A percentile compares a stretch with the other conserved stretches of the same genome.
Evolutionary conservation across 2,797 vertebrate species (phyloP).

Genomic region (Notamacropus eugenii): DNA sequence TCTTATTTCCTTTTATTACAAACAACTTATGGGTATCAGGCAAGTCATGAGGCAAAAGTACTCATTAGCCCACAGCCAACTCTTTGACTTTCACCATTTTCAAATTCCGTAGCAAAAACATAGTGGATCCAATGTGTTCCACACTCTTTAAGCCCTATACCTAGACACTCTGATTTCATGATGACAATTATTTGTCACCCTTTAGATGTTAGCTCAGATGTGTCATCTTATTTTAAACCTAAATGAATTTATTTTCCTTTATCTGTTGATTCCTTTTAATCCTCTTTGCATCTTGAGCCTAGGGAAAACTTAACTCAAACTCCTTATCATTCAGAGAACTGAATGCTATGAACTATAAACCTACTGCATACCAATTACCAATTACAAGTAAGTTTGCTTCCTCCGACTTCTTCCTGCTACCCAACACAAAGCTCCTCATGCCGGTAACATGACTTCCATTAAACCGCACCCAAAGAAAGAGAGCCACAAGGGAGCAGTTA

Average conservation of each 20-base stretch:
- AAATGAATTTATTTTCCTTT: constrained; percentile 6
- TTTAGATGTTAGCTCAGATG: constrained; percentile 39
- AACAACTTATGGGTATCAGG: background rate
- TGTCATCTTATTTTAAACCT: constrained; percentile 47
- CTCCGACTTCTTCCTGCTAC: constrained; percentile 26
- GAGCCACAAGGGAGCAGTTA: constrained; percentile 7
- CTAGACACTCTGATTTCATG: constrained; percentile 14
- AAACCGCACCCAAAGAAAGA: constrained; percentile 7
- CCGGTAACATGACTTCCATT: background rate
- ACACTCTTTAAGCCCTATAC: background rate
- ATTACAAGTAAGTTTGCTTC: constrained; percentile 8
- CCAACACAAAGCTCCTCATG: background rate
- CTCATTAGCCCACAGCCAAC: background rate
- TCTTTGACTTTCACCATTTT: background rate
- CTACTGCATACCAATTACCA: constrained; percentile 40
- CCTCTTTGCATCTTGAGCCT: background rate
- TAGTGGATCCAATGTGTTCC: background rate
- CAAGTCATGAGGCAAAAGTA: background rate
- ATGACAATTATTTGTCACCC: constrained; percentile 49
- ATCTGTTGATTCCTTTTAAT: constrained; percentile 16
- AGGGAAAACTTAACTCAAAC: background rate
- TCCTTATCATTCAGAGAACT: constrained; percentile 31
- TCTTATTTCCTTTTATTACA: background rate
- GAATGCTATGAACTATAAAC: constrained; percentile 18
- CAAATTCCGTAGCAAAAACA: constrained; percentile 40